phyloP scores from a whole-genome alignment of 1,140 invertebrate species.

The Lepidurus couesii region DNA sequence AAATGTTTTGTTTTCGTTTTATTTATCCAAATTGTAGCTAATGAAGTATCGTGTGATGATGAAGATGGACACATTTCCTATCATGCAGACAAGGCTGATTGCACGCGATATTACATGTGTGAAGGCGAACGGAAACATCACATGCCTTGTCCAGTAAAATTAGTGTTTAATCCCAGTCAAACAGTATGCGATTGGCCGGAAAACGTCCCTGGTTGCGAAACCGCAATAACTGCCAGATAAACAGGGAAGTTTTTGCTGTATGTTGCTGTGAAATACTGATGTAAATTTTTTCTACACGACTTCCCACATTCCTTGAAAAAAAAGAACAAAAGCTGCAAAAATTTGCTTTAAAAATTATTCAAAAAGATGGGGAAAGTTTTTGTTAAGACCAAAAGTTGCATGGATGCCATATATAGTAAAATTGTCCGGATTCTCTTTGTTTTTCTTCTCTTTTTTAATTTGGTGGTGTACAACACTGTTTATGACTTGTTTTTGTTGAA shows the following conservation, averaged over 20 bases:
- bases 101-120: conserved; percentile 92
- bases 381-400: not conserved
- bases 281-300: conserved; percentile 14
- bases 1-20: conserved; percentile 29
- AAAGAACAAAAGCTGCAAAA: not conserved
- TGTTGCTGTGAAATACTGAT: conserved; percentile 9
- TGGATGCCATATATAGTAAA: not conserved
- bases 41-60: conserved; percentile 73
- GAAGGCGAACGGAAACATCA: conserved; percentile 80
- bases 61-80: conserved; percentile 91
- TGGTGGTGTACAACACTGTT: conserved; percentile 16
- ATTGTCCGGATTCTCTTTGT: not conserved
- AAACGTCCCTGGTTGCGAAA: conserved; percentile 76
- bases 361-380: not conserved
- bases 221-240: conserved; percentile 30
- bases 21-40: conserved; percentile 53
- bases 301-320: not conserved
- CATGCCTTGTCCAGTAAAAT: conserved; percentile 91
- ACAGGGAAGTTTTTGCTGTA: not conserved
- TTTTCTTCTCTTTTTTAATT: not conserved
- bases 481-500: conserved; percentile 16
- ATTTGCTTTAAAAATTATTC: not conserved
- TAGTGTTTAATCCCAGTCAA: conserved; percentile 87
- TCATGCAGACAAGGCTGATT: conserved; percentile 82
- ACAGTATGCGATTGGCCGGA: conserved; percentile 93